Base-by-base conservation (phyloP, 1,140 invertebrate species). In the Brachionus rotundiformis region DNA sequence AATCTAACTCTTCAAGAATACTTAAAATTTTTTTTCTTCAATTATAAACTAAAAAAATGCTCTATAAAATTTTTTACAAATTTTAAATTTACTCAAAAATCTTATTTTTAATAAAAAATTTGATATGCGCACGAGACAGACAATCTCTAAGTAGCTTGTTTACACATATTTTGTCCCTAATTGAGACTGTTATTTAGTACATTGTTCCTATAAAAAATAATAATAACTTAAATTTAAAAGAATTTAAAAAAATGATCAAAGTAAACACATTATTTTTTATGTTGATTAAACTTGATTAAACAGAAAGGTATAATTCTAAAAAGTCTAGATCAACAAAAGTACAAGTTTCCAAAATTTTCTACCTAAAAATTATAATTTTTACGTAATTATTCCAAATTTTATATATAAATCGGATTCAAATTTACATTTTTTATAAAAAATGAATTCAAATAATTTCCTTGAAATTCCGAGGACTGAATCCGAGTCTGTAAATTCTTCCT, bases 311-410 rank as follows among this genome's bases (percentile, higher is more conserved):
- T 7, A 19, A 54, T 7, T 19, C 39, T 3, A 4, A 41, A 41
- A 41, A 2, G 39, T 41, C 39, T 41, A 41, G 39, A 41, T 41
- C 11, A 54, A 54, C 47, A 54, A 54, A 54, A 19, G 16, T 54
- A 19, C 47, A 25, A 54, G n/a, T n/a, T n/a, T n/a, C n/a, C n/a
- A n/a, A n/a, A n/a, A n/a, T n/a, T n/a, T n/a, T n/a, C n/a, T n/a
- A n/a, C n/a, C n/a, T n/a, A n/a, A 54, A 49, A 54, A 54, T 54
- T 54, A 54, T 54, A 54, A 54, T 54, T 19, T 54, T 54, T 54
- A 19, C 47, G 47, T 54, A 54, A 54, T 19, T 54, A 54, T 54
- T 54, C 47, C 19, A 19, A 7, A n/a, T 19, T 7, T 8, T 54
- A 19, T 54, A 16, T 23, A 54, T 8, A 54, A 16, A 54, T 19